These are phyloP conservation scores for Zaprionus nigranus DNA, from an alignment of 1,140 invertebrate genomes.

Conservation along the genomic window DNA sequence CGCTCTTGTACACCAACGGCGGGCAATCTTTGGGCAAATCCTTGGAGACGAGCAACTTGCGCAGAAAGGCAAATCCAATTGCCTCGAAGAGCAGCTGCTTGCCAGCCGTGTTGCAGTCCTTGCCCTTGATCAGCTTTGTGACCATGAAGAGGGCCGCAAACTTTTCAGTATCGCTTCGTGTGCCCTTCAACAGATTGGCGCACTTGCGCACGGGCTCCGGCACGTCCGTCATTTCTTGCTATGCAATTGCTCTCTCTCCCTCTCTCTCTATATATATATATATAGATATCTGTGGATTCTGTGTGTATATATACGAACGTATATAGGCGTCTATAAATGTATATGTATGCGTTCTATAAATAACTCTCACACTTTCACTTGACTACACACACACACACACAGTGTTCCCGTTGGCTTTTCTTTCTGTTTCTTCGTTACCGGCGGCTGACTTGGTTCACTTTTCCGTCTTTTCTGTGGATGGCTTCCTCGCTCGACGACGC, in stretches of 20 bases:
- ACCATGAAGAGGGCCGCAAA: slow-evolving; percentile 96
- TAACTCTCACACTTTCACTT: slow-evolving; percentile 77
- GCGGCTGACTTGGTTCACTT: slow-evolving; percentile 4
- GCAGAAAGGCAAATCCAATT: slow-evolving; percentile 93
- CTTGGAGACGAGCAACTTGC: slow-evolving; percentile 90
- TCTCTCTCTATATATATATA: slow-evolving; percentile 29
- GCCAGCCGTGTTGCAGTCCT: slow-evolving; percentile 89
- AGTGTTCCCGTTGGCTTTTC: slow-evolving; percentile 59
- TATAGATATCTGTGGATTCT: slow-evolving; percentile 23
- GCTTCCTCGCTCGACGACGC: slow-evolving; percentile 72
- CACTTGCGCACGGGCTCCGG: slow-evolving; percentile 93
- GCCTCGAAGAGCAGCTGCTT: slow-evolving; percentile 94
- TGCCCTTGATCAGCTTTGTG: slow-evolving; percentile 93
- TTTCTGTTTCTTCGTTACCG: slow-evolving; percentile 18
- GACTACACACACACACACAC: slow-evolving; percentile 50
- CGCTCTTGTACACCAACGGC: slow-evolving; percentile 94
- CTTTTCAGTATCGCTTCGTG: slow-evolving; percentile 94
- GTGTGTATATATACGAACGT: slow-evolving; percentile 22
- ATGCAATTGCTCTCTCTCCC: slow-evolving; percentile 35
- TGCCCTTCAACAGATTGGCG: slow-evolving; percentile 90
- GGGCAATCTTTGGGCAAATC: slow-evolving; percentile 93
- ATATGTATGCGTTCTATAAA: slow-evolving; percentile 58
- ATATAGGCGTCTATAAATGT: slow-evolving; percentile 27
- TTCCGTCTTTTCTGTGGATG: slow-evolving; percentile 24
- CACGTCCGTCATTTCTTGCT: slow-evolving; percentile 85